Percentiles rank a stretch among this genome's conserved stretches.
Conservation (phyloP, 2,888 invertebrate species). For the Nyleta sp. region DNA sequence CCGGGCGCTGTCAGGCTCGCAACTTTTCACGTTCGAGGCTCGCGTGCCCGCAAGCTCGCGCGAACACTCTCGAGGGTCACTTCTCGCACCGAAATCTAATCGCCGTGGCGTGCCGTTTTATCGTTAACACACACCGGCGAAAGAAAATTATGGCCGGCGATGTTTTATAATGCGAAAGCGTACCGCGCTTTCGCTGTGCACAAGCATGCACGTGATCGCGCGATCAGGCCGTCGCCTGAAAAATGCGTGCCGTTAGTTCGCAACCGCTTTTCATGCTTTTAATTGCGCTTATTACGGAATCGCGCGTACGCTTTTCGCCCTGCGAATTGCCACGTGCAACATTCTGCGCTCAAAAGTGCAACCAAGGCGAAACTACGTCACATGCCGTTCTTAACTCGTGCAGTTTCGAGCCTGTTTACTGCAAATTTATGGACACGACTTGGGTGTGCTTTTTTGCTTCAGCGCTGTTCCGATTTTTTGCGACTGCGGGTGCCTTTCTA, state of each 20-base stretch:
- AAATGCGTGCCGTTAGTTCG: conserved; percentile 54
- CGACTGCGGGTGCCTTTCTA: no score
- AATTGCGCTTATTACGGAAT: conserved; percentile 52
- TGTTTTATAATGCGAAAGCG: conserved; percentile 55
- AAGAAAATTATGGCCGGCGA: conserved; percentile 57
- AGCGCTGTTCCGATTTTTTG: no score
- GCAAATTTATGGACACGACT: no score
- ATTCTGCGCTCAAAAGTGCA: neutral
- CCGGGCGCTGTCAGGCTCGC: conserved; percentile 54
- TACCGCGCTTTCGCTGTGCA: conserved; percentile 14
- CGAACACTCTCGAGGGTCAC: conserved; percentile 47
- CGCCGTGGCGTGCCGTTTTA: conserved; percentile 62
- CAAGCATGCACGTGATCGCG: conserved; percentile 52
- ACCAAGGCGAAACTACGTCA: no score
- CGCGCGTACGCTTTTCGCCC: neutral
- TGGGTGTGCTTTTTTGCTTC: no score
- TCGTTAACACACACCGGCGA: conserved; percentile 58
- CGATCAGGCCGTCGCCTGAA: conserved; percentile 40
- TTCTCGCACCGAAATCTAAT: conserved; percentile 65
- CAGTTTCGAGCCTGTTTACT: no score
- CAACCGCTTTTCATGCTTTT: conserved; percentile 47
- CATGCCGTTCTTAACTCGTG: no score
- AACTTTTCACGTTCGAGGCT: conserved; percentile 65
- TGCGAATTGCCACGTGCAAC: neutral
- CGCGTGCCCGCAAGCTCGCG: conserved; percentile 56